Percentiles rank a stretch among this genome's conserved stretches.
These are phyloP conservation scores for Takifugu bimaculatus DNA, from an alignment of 2,113 vertebrate species.

Conservation along the genomic window DNA sequence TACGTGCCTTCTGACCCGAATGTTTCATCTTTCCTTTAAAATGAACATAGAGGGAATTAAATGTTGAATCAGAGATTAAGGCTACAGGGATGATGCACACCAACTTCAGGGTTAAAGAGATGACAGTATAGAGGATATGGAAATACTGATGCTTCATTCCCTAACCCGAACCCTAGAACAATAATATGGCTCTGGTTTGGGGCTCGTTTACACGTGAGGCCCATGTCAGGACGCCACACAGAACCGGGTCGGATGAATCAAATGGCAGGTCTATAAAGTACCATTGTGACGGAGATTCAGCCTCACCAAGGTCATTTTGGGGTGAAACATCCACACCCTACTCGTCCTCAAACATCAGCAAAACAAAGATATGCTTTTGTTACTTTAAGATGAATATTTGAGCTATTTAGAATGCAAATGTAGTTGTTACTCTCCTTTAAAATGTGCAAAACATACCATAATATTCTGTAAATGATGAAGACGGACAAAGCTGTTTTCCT, in stretches of 20 bases:
- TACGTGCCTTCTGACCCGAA: too few relatives aligned
- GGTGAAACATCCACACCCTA: slow-evolving; percentile 29
- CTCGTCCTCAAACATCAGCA: slow-evolving; percentile 25
- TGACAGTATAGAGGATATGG: too few relatives aligned
- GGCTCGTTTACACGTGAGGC: too few relatives aligned
- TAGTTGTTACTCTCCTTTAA: slow-evolving; percentile 5
- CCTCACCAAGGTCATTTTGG: slow-evolving; percentile 26
- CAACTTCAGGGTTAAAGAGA: too few relatives aligned
- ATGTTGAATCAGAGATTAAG: slow-evolving; percentile 28
- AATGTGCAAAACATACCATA: neutral
- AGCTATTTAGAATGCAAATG: neutral
- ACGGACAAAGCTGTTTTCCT: slow-evolving; percentile 1
- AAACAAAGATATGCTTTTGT: slow-evolving; percentile 19
- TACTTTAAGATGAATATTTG: slow-evolving; percentile 4
- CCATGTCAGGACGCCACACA: too few relatives aligned
- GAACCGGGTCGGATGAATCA: too few relatives aligned
- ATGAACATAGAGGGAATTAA: slow-evolving; percentile 20
- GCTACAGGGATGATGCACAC: slow-evolving; percentile 17
- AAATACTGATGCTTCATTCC: too few relatives aligned
- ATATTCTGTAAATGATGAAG: slow-evolving; percentile 16
- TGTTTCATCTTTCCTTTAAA: slow-evolving; percentile 19
- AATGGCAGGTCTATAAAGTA: too few relatives aligned
- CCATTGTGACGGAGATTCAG: slow-evolving; percentile 18
- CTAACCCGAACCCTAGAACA: too few relatives aligned
- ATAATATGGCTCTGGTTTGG: too few relatives aligned